Base-by-base conservation (phyloP, 2,113 vertebrate genomes). In the Sander lucioperca region DNA sequence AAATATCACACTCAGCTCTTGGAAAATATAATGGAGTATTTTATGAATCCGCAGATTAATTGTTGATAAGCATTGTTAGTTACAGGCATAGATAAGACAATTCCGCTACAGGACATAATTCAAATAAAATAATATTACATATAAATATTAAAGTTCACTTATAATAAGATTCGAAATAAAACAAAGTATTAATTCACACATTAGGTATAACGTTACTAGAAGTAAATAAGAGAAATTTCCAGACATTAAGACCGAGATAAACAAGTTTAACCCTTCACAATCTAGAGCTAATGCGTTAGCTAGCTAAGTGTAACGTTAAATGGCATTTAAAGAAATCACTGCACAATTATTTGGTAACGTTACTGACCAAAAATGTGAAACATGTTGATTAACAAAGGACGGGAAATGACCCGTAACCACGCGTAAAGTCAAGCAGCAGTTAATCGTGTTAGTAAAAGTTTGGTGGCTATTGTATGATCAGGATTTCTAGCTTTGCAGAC, bases 401-500 rank as follows among this genome's bases (percentile, higher is more conserved):
- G 4, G 9, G 15, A 70, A 74, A 58, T 58, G 56, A 71, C 10
- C 50, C 25, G 25, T 51, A 78, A 57, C 64, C 39, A 53, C 10
- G 50, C 5, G 1, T 3, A n/a, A 6, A 80, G 65, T 58, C 16
- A 61, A 59, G 57, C 51, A 78, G 61, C 45, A 36, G 73, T 48
- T n/a, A n/a, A 62, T 72, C 56, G 19, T 33, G 73, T 81, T 51
- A 57, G 36, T 65, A 33, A 72, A 70, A 58, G 45, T 50, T 30
- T n/a, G 8, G 1, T 33, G 56, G 8, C 71, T 70, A n/a, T 87
- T 84, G 82, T 85, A 50, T 50, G 57, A n/a, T 58, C 5, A 2
- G 59, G 43, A 67, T 47, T 47, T 33, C 15, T 13, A 12, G 19
- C 50, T n/a, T 45, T 54, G 45, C 30, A 67, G 15, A 0, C 59